These are phyloP conservation scores for Lipotes vexillifer DNA, from an alignment of 2,113 vertebrate genomes.

Conservation along the genomic window DNA sequence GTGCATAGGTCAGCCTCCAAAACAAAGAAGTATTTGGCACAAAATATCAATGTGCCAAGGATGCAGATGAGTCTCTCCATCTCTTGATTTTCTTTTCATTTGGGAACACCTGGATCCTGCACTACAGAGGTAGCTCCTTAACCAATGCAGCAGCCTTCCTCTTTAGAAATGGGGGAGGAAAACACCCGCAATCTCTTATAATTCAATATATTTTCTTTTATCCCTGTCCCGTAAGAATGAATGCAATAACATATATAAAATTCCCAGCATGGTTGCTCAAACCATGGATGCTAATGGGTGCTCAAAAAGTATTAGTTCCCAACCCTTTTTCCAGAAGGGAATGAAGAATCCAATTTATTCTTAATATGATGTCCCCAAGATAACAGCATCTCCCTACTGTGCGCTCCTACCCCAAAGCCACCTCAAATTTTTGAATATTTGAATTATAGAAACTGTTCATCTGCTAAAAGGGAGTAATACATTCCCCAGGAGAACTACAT, in stretches of 20 bases:
- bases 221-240: background rate
- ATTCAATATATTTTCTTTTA: background rate
- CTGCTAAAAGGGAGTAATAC: background rate
- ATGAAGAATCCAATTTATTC: background rate
- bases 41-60: background rate
- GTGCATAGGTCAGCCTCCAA: background rate
- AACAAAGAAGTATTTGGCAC: background rate
- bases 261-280: background rate
- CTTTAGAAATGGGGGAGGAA: background rate
- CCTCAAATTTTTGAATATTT: constrained; percentile 25
- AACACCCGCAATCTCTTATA: background rate
- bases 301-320: background rate
- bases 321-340: background rate
- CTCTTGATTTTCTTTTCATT: background rate
- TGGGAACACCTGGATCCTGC: background rate
- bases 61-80: background rate
- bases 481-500: background rate
- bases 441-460: constrained; percentile 23
- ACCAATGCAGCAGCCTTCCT: background rate
- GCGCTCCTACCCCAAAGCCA: background rate
- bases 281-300: background rate
- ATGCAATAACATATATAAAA: background rate
- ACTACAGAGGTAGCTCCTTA: background rate
- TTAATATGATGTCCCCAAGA: constrained; percentile 15
- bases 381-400: constrained; percentile 18